These are phyloP conservation scores for Hippoglossus stenolepis DNA, from an alignment of 2,113 vertebrate genomes.

Conservation along the genomic window DNA sequence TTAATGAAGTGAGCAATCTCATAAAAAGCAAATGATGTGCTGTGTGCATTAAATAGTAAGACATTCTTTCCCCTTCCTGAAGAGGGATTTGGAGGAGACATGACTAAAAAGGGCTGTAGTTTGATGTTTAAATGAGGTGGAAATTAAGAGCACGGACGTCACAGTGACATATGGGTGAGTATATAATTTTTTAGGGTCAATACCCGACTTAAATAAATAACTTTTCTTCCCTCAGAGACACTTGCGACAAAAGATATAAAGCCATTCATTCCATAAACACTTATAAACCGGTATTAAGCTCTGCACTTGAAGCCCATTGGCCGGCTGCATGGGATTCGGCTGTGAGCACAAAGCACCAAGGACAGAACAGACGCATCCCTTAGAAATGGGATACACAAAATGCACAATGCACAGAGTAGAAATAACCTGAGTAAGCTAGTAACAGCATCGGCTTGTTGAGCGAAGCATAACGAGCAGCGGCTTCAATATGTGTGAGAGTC, in stretches of 20 bases:
- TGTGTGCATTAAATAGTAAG: slow-evolving; percentile 29
- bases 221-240: slow-evolving; percentile 28
- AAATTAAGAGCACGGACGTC: slow-evolving; percentile 1
- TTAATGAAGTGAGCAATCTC: slow-evolving; percentile 47
- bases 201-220: slow-evolving; percentile 20
- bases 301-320: slow-evolving; percentile 51
- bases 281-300: slow-evolving; percentile 51
- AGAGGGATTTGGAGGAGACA: slow-evolving; percentile 24
- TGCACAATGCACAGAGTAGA: background rate
- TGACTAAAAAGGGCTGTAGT: slow-evolving; percentile 24
- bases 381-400: background rate
- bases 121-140: slow-evolving; percentile 26
- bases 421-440: background rate
- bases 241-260: slow-evolving; percentile 25
- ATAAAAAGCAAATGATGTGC: slow-evolving; percentile 48
- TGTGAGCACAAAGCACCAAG: slow-evolving; percentile 33
- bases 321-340: slow-evolving; percentile 49
- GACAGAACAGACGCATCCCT: slow-evolving; percentile 17
- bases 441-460: background rate
- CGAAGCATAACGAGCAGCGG: background rate
- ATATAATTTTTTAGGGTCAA: slow-evolving; percentile 33
- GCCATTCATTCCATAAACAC: slow-evolving; percentile 50
- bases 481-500: background rate
- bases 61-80: slow-evolving; percentile 2
- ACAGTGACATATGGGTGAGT: slow-evolving; percentile 12